Conservation (phyloP, 1,140 invertebrate genomes). For the Drosophila mojavensis region DNA sequence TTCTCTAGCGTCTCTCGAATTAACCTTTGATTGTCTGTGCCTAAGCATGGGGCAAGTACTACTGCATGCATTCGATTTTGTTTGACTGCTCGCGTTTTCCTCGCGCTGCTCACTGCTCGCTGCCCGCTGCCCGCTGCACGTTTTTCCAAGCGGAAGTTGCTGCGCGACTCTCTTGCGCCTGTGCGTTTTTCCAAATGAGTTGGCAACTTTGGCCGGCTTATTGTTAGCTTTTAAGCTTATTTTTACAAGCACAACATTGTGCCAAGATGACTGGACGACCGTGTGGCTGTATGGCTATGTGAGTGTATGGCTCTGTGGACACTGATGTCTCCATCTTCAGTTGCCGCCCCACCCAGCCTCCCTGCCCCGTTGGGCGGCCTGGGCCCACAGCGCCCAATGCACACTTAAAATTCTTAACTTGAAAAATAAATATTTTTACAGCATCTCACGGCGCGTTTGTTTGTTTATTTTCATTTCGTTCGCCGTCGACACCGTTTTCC, state of each 20-base stretch:
- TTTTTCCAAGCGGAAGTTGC: constrained; percentile 75
- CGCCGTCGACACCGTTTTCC: constrained; percentile 78
- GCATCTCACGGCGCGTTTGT: constrained; percentile 80
- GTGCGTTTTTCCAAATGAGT: constrained; percentile 78
- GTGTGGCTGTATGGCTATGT: no score
- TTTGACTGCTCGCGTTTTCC: constrained; percentile 42
- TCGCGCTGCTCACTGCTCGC: constrained; percentile 63
- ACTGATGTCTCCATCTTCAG: constrained; percentile 43
- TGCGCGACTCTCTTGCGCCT: constrained; percentile 30
- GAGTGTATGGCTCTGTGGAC: neutral
- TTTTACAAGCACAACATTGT: constrained; percentile 82
- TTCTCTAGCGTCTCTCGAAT: constrained; percentile 17
- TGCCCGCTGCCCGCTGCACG: constrained; percentile 55
- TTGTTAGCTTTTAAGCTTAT: constrained; percentile 83
- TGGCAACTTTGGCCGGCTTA: constrained; percentile 77
- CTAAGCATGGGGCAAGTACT: neutral
- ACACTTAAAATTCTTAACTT: constrained; percentile 84
- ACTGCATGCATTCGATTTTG: constrained; percentile 12
- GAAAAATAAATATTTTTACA: constrained; percentile 84
- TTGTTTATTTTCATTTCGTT: constrained; percentile 83
- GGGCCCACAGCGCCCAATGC: constrained; percentile 65
- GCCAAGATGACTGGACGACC: constrained; percentile 29
- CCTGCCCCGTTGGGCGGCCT: neutral
- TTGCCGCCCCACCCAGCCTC: neutral
- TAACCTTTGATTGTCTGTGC: constrained; percentile 11